Evolutionary conservation across 2,888 invertebrate genomes (phyloP), one percentile per base, ranked within the genome.

Genomic region (Eupithecia tripunctaria): DNA sequence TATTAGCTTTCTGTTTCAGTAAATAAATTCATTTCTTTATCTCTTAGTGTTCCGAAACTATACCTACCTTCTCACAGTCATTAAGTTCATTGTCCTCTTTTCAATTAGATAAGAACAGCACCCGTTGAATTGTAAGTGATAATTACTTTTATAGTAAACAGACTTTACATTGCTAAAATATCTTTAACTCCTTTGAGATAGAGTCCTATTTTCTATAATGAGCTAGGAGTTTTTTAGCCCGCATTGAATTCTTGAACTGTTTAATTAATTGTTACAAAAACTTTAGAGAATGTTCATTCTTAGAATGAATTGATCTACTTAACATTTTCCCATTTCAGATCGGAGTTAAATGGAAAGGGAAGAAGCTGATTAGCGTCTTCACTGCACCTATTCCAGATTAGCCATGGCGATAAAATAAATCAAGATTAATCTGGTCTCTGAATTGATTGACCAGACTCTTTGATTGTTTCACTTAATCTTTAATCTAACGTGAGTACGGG

Each of bases 31-130:
- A 10, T 10, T 12, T 25, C 43, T 32, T 68, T 43, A 15, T 63
- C 68, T n/a, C n/a, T 25, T 15, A 56, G 65, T 82, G 71, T 43
- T 62, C 71, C 68, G 72, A 77, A 79, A 74, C n/a, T n/a, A 43
- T 43, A n/a, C n/a, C 18, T 78, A 78, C 18, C 43, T 78, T 77
- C 81, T 51, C 25, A 81, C 81, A 84, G 81, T 84, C 82, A 85
- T 85, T 82, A 82, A 84, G 89, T 84, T 87, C 88, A 82, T 76
- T 82, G 78, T 84, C 86, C 88, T 72, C 76, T 66, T 80, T 79
- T 82, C 84, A 85, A 84, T 85, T 85, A 85, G 81, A 82, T 83
- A 82, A 83, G 82, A 79, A 82, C 82, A 81, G 79, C 72, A 72
- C 74, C 83, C 78, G 79, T 82, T 82, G 79, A 82, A 82, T 76